These are phyloP conservation scores for Peromyscus maniculatus DNA, from an alignment of 2,113 vertebrate species.

Conservation along the genomic window DNA sequence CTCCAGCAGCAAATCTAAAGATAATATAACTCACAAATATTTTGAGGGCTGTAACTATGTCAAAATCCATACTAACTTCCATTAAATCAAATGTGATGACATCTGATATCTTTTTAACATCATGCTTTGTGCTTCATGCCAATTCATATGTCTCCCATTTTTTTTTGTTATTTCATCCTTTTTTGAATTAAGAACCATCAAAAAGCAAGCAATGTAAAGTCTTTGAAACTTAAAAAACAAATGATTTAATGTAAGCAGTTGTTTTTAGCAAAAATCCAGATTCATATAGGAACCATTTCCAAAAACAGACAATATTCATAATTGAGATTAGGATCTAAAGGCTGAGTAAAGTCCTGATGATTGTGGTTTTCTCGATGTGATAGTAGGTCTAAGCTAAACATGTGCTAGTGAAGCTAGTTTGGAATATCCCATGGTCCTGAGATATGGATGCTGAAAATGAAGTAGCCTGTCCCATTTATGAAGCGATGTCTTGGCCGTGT, in stretches of 20 bases:
- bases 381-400: background rate
- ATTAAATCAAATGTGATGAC: background rate
- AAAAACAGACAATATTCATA: background rate
- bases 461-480: background rate
- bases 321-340: background rate
- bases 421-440: no score
- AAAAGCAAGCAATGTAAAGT: background rate
- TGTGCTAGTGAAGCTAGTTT: background rate
- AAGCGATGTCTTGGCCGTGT: background rate
- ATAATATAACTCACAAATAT: constrained; percentile 20
- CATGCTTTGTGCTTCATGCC: background rate
- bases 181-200: background rate
- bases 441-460: background rate
- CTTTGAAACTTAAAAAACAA: background rate
- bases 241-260: background rate
- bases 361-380: background rate
- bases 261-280: background rate
- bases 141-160: background rate
- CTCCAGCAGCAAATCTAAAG: constrained; percentile 13
- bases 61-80: background rate
- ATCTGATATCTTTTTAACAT: background rate
- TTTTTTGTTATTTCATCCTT: no score
- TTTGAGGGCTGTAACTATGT: background rate
- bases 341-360: background rate
- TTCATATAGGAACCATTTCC: background rate